A percentile compares a stretch with the other conserved stretches of the same genome.
These are phyloP conservation scores for Mico argentatus DNA, from an alignment of 2,797 vertebrate species.

Conservation along the genomic window DNA sequence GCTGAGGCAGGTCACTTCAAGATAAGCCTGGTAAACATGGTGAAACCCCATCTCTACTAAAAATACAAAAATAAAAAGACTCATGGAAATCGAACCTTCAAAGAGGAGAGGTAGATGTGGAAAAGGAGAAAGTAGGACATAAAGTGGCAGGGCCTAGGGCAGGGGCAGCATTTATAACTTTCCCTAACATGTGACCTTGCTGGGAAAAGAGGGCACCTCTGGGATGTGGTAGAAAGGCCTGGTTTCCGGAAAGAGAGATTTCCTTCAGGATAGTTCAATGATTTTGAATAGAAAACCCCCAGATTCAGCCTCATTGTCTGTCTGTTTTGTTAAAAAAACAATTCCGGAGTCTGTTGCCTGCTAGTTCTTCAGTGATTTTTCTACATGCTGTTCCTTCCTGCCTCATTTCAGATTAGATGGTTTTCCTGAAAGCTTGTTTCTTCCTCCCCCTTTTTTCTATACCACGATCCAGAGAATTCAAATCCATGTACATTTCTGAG, in stretches of 20 bases:
- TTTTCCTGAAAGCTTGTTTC: neutral
- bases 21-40: too few species aligned
- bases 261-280: neutral
- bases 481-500: neutral
- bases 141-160: fast-evolving
- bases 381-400: neutral
- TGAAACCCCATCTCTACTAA: too few species aligned
- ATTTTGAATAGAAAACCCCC: neutral
- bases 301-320: neutral
- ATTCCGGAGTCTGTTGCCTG: neutral
- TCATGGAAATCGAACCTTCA: neutral
- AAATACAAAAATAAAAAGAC: neutral
- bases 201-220: neutral
- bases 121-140: neutral
- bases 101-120: neutral
- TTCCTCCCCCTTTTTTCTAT: neutral
- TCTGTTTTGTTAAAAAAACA: neutral
- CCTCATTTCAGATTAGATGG: neutral
- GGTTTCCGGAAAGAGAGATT: neutral
- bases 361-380: neutral
- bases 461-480: neutral
- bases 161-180: neutral
- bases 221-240: too few species aligned
- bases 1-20: too few species aligned
- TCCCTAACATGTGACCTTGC: neutral